Base-by-base conservation (phyloP, 2,113 vertebrate species). In the Diadophis punctatus region DNA sequence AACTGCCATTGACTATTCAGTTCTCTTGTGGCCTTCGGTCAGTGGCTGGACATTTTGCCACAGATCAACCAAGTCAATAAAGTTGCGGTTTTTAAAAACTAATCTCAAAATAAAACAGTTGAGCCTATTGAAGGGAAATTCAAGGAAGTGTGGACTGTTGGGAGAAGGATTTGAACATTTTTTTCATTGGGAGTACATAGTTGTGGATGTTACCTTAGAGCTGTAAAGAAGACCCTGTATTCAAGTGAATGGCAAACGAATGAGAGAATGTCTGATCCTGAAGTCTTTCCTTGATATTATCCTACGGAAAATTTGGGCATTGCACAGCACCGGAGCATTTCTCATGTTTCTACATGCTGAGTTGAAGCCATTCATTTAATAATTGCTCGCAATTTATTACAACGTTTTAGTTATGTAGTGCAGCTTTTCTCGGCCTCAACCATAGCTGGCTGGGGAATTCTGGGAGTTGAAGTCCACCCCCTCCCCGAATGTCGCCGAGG, bases 81-180 rank as follows among this genome's bases (percentile, higher is more conserved):
- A 53, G 16, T 93, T 84, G 87, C 51, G 86, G 94, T 90, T 43
- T 27, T 80, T 39, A 1, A 58, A 46, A 89, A 94, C 89, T 7
- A 56, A 53, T 95, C 84, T 95, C 93, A 88, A 39, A 91, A 14
- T 92, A 55, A 89, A 68, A 16, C 14, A 27, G 46, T 93, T 91
- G 88, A 20, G 20, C 10, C 89, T n/a, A 34, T 23, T 55, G 51
- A n/a, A n/a, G 16, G 8, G 86, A n/a, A 53, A 9, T 11, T 87
- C 4, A 87, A 87, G 49, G 48, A 48, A 51, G 27, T 8, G 0
- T 23, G 58, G 89, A 30, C 7, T 90, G 46, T 68, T 49, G 56
- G 2, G 2, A 25, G 14, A 80, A 39, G 11, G 87, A 43, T 16
- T 89, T 52, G 39, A 60, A 20, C 18, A 1, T 80, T 22, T 46